Evolutionary conservation across 2,113 vertebrate genomes (phyloP).

Genomic region (Microtus oregoni): DNA sequence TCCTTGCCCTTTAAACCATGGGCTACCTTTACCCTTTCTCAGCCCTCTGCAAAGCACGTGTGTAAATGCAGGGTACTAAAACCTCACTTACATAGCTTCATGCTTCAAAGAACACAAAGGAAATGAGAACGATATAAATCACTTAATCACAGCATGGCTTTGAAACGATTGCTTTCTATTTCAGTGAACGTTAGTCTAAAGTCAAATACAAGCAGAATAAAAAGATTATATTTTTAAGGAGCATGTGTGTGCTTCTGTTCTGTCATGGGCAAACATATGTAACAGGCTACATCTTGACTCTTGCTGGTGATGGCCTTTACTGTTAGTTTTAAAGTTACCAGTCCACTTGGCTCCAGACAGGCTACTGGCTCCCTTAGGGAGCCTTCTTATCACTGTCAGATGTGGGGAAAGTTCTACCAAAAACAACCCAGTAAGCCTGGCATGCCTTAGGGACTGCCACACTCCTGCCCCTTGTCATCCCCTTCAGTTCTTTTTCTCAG

Average conservation of each 20-base stretch:
- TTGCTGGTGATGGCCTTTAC: neutral
- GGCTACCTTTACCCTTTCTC: neutral
- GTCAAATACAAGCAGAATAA: neutral
- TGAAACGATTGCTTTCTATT: neutral
- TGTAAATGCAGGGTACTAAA: neutral
- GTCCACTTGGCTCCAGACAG: neutral
- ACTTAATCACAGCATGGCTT: neutral
- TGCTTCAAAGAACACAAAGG: constrained; percentile 36
- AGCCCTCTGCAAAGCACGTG: neutral
- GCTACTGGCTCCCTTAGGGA: neutral
- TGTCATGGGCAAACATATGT: neutral
- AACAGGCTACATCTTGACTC: neutral
- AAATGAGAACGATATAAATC: constrained; percentile 45
- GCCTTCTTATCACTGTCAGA: too few species aligned
- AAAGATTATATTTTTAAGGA: neutral
- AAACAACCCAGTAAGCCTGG: neutral
- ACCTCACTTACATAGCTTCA: neutral
- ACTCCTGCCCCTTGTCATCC: neutral
- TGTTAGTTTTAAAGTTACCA: neutral
- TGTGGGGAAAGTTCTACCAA: too few species aligned
- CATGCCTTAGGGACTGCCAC: neutral
- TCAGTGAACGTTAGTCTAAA: neutral
- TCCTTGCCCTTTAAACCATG: neutral
- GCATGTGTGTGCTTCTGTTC: neutral
- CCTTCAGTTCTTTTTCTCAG: constrained; percentile 2